Percentiles rank a stretch among this genome's conserved stretches.
These are phyloP conservation scores for Brachypalpus laphriformis DNA, from an alignment of 2,888 invertebrate genomes.

Conservation along the genomic window DNA sequence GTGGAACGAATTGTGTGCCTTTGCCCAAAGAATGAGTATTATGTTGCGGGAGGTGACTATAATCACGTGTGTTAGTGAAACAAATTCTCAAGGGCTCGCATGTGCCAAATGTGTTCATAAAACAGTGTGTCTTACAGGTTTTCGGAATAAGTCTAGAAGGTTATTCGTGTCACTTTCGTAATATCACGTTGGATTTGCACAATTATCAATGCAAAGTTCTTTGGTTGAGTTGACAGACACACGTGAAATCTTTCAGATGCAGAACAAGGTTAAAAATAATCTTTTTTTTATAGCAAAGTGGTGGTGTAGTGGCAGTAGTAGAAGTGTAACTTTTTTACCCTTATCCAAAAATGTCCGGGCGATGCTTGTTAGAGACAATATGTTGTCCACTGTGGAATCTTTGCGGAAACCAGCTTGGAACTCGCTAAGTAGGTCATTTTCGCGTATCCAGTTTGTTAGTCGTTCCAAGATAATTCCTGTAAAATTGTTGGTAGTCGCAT, in stretches of 20 bases:
- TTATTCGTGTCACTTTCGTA: slow-evolving; percentile 43
- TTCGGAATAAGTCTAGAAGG: slow-evolving; percentile 31
- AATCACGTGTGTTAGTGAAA: slow-evolving; percentile 14
- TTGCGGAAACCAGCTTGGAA: no score
- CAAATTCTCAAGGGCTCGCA: slow-evolving; percentile 16
- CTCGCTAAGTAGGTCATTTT: no score
- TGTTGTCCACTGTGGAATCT: no score
- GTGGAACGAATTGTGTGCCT: not conserved
- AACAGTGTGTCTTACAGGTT: slow-evolving; percentile 46
- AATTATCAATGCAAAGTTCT: not conserved
- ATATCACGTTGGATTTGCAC: slow-evolving; percentile 13
- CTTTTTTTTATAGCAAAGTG: not conserved
- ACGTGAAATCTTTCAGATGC: not conserved
- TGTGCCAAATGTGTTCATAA: no score
- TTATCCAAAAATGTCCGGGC: no score
- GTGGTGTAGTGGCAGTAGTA: not conserved
- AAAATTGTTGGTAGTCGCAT: no score
- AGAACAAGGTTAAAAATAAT: not conserved
- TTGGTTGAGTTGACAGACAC: not conserved
- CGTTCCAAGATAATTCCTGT: no score
- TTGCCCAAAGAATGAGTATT: slow-evolving; percentile 22
- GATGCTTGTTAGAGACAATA: no score
- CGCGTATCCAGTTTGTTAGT: no score
- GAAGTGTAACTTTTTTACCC: no score
- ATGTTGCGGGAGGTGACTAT: not conserved